Base-by-base conservation (phyloP, 2,797 vertebrate species). In the Pelodytes ibericus region DNA sequence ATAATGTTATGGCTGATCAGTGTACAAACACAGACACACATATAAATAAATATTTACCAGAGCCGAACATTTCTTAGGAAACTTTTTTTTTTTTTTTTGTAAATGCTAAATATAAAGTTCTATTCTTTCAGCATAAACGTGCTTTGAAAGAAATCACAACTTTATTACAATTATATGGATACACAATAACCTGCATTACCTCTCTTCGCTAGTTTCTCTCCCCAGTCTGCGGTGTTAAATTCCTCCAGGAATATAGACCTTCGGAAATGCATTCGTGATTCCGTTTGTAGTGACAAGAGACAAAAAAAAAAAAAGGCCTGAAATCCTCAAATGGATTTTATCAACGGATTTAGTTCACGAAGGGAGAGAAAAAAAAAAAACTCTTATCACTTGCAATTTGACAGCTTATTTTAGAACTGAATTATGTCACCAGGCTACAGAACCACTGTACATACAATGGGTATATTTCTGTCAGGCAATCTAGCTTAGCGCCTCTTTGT, bases 381-480 rank as follows among this genome's bases (percentile, higher is more conserved):
- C 47, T 77, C 20, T 59, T 72, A 60, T 78, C 56, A 51, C 75
- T 59, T 67, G 75, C 31, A 66, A 29, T 29, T 33, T 72, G 75
- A 67, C 70, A 67, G 44, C 44, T 77, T 67, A 61, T 64, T 78
- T 66, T 53, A 72, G 56, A 66, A 49, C 56, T 71, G 36, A 71
- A 77, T 71, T 71, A 65, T 72, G 39, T 66, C 61, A 47, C 26
- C 4, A 44, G 31, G 33, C 61, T 36, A 70, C 7, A 64, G 66
- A 71, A 36, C 30, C 16, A 13, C 13, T 65, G 15, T 22, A 5
- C 18, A 47, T 57, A 66, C 75, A 72, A 77, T 77, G 44, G 51
- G 30, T 65, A 24, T 31, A 33, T 63, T 56, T 30, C 30, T 51
- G 39, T 36, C 51, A 69, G 65, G 74, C 65, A 30, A n/a, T 41